Base-by-base conservation (phyloP, 2,113 vertebrate genomes). In the Hassar affinis region DNA sequence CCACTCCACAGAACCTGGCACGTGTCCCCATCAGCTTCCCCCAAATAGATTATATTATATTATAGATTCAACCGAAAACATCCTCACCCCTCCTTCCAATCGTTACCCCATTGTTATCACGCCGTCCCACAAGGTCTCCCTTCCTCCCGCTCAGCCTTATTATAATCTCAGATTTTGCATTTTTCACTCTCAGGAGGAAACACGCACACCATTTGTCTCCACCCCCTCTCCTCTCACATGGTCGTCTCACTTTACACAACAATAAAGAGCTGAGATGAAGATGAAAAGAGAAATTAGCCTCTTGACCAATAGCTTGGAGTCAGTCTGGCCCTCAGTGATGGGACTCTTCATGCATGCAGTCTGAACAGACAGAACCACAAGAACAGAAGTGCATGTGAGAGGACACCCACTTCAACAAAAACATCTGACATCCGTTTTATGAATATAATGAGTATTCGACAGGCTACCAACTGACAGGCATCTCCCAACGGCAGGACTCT, bases 21-120 rank as follows among this genome's bases (percentile, higher is more conserved):
- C 93, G 93, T 91, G 89, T 85, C 91, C 90, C 88, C 78, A 75
- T 79, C 86, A 74, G 89, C 91, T 91, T 82, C 88, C 56, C 82
- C 86, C 84, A 80, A 81, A 80, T 47, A 77, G n/a, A n/a, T n/a
- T n/a, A n/a, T n/a, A n/a, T n/a, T 78, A 68, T 76, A 38, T 91
- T 85, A 90, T n/a, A n/a, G n/a, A n/a, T n/a, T n/a, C n/a, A 87
- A 90, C 85, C 2, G 56, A 84, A 75, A 68, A 82, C 64, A 30
- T 88, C 86, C 85, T 75, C 87, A 77, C 49, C 86, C 83, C 81
- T 68, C 77, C 57, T 82, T 64, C 27, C 51, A 68, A 82, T 71
- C 77, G 66, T 83, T 83, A 82, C 78, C 59, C 76, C 80, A 78
- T 86, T 82, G 84, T 87, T 84, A 79, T 88, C 68, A 76, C 11